A percentile compares a stretch with the other conserved stretches of the same genome.
These are phyloP conservation scores for Pteruthius melanotis DNA, from an alignment of 2,113 vertebrate species.

Conservation along the genomic window DNA sequence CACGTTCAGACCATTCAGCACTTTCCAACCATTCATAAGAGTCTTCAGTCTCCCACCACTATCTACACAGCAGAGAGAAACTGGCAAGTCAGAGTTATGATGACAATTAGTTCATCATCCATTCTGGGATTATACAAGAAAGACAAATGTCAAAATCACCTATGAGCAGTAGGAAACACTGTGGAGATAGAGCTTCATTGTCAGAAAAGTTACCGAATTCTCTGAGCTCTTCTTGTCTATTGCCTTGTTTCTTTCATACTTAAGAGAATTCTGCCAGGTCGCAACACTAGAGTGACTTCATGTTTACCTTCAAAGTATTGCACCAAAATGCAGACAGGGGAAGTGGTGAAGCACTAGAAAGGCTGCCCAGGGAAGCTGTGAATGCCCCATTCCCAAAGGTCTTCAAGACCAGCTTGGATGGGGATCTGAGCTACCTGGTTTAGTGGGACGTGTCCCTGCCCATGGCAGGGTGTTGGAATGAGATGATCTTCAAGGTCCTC, in stretches of 20 bases:
- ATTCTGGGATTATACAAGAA: background rate
- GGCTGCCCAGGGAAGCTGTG: background rate
- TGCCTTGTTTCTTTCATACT: background rate
- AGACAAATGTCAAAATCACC: background rate
- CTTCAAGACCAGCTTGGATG: background rate
- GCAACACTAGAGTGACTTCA: background rate
- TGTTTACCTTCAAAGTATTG: background rate
- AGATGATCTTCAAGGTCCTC: background rate
- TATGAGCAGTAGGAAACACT: background rate
- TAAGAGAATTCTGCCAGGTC: background rate
- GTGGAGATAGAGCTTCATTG: background rate
- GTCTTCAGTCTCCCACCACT: background rate
- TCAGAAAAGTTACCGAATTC: background rate
- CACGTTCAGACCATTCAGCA: background rate
- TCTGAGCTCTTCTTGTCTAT: background rate
- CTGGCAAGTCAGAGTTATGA: background rate
- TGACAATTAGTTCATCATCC: background rate
- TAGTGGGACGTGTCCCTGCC: background rate
- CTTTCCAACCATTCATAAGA: background rate
- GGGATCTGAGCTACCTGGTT: background rate
- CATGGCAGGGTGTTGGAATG: accelerated
- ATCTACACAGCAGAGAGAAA: background rate
- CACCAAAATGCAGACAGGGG: background rate
- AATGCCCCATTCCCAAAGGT: background rate
- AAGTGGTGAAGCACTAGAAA: background rate